phyloP scores from a whole-genome alignment of 2,113 vertebrate species.

The Pygoscelis antarcticus region DNA sequence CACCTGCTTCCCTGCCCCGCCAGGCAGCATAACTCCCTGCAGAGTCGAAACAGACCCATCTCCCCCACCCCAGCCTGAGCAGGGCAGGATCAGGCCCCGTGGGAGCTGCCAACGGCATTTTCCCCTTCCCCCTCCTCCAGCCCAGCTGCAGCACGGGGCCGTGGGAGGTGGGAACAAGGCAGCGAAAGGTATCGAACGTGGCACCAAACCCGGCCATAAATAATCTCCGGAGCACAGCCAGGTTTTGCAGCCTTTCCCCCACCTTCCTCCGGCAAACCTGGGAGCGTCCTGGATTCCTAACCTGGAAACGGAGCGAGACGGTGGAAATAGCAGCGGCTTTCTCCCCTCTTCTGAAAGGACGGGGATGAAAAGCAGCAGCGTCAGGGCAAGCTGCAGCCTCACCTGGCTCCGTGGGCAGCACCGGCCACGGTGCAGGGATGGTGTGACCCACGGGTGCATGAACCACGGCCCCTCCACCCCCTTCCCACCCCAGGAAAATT shows the following conservation, averaged over 20 bases:
- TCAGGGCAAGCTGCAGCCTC: not conserved
- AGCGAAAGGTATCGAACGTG: not conserved
- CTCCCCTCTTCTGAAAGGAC: not conserved
- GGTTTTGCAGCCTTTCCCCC: conserved; percentile 33
- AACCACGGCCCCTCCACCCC: not conserved
- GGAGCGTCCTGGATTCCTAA: conserved; percentile 45
- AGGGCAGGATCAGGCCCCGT: not conserved
- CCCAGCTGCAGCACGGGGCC: conserved; percentile 10
- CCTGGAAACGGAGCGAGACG: not conserved
- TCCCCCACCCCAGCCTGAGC: not conserved
- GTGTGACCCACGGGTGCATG: not conserved
- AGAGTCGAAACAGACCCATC: not conserved
- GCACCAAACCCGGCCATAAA: conserved; percentile 8
- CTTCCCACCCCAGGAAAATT: not conserved
- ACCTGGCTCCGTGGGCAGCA: not conserved
- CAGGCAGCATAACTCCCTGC: accelerated
- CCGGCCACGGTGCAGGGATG: accelerated
- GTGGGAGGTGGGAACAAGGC: conserved; percentile 48
- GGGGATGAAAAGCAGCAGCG: not conserved
- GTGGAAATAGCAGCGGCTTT: not conserved
- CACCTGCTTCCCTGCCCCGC: too few relatives aligned
- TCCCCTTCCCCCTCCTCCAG: conserved; percentile 13
- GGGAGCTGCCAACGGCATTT: not conserved
- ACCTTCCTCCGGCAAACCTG: conserved; percentile 27
- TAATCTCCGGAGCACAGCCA: not conserved